A percentile compares a stretch with the other conserved stretches of the same genome.
Conservation (phyloP, 2,797 vertebrate genomes). For the Oceanodroma leucorhoa region DNA sequence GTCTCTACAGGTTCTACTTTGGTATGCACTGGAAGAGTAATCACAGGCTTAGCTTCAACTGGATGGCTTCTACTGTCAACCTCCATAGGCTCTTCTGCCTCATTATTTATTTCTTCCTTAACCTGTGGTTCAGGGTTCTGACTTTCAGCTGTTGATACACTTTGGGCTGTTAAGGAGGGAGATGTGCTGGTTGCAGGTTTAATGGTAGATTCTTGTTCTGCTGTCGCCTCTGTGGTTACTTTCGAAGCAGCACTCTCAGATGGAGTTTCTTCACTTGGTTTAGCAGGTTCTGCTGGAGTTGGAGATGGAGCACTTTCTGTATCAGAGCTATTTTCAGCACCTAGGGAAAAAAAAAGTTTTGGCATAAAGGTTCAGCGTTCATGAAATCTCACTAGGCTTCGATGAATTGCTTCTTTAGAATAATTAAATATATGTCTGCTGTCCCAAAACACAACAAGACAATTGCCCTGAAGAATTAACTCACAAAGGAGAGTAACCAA, state of each 20-base stretch:
- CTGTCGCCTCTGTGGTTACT: slow-evolving; percentile 35
- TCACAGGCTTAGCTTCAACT: slow-evolving; percentile 73
- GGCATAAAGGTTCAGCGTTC: slow-evolving; percentile 25
- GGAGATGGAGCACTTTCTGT: slow-evolving; percentile 98
- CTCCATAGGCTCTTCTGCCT: slow-evolving; percentile 78
- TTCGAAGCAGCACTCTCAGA: slow-evolving; percentile 71
- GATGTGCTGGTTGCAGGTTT: slow-evolving; percentile 55
- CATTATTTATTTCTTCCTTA: slow-evolving; percentile 85
- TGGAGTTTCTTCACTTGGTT: slow-evolving; percentile 81
- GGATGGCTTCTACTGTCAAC: slow-evolving; percentile 77
- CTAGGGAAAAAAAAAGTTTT: slow-evolving; percentile 68
- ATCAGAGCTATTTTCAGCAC: slow-evolving; percentile 97
- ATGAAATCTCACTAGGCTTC: background rate
- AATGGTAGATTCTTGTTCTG: slow-evolving; percentile 76
- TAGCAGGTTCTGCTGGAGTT: slow-evolving; percentile 88
- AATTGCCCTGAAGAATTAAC: background rate
- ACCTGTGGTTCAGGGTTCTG: slow-evolving; percentile 80
- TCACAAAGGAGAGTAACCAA: background rate
- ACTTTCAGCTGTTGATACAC: slow-evolving; percentile 77
- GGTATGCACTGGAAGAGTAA: slow-evolving; percentile 79
- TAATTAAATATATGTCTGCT: background rate
- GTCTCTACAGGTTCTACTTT: slow-evolving; percentile 88
- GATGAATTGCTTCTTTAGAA: background rate
- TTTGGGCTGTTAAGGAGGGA: slow-evolving; percentile 65
- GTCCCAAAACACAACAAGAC: background rate